A percentile compares a stretch with the other conserved stretches of the same genome.
Evolutionary conservation across 1,140 invertebrate genomes (phyloP).

Genomic region (Cataglyphis hispanica): DNA sequence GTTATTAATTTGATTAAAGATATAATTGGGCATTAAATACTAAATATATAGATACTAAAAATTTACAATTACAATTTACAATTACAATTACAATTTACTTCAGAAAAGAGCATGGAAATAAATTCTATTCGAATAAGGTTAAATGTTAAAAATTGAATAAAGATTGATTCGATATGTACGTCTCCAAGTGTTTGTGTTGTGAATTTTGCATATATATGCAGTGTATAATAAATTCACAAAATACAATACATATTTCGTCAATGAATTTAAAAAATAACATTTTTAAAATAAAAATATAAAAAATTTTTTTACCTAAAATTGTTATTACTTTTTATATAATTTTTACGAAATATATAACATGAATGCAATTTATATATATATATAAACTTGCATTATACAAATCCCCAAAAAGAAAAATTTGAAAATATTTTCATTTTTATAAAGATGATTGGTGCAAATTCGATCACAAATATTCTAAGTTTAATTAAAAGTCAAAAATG

Average conservation of each 20-base stretch:
- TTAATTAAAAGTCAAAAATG: background rate
- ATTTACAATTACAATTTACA: too few species aligned
- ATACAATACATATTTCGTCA: background rate
- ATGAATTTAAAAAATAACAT: background rate
- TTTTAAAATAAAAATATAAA: background rate
- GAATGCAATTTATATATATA: background rate
- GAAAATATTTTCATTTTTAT: background rate
- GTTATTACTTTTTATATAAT: constrained; percentile 12
- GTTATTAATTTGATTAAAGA: too few species aligned
- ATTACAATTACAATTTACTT: too few species aligned
- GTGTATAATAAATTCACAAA: background rate
- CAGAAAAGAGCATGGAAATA: background rate
- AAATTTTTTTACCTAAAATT: background rate
- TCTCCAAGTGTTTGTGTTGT: too few species aligned
- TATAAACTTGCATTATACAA: background rate
- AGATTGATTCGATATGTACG: constrained; percentile 5
- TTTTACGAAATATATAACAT: background rate
- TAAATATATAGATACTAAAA: background rate
- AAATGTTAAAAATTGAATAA: background rate
- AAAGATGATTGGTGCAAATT: background rate
- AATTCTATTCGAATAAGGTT: background rate
- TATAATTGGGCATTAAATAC: too few species aligned
- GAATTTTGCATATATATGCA: too few species aligned
- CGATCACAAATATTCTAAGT: background rate
- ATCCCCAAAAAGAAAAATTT: background rate